Evolutionary conservation across 1,140 invertebrate species (phyloP).

Genomic region (Brachionus rotundiformis): DNA sequence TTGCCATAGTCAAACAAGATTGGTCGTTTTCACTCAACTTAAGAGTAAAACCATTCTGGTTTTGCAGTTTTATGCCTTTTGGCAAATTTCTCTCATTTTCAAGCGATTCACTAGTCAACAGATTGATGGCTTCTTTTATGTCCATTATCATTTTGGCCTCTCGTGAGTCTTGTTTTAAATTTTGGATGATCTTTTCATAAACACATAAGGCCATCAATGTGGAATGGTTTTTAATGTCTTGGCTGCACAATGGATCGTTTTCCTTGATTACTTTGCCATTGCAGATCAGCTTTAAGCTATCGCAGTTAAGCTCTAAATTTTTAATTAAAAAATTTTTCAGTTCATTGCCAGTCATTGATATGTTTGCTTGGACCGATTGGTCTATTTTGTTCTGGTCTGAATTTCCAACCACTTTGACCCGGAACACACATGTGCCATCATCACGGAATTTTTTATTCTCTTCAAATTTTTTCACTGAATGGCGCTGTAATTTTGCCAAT

Average conservation of each 20-base stretch:
- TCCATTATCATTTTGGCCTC: slow-evolving; percentile 26
- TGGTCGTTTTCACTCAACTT: slow-evolving; percentile 1
- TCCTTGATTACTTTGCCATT: slow-evolving; percentile 48
- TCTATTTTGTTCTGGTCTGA: background rate
- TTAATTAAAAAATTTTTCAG: background rate
- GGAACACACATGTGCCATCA: background rate
- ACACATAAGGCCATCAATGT: slow-evolving; percentile 41
- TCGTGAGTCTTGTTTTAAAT: background rate
- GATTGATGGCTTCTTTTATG: slow-evolving; percentile 23
- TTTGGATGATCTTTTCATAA: background rate
- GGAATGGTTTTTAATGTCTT: slow-evolving; percentile 44
- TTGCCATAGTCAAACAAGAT: slow-evolving; percentile 69
- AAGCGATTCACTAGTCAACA: background rate
- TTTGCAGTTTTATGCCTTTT: background rate
- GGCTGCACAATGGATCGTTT: background rate
- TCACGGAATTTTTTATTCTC: slow-evolving; percentile 26
- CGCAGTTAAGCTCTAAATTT: background rate
- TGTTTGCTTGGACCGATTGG: background rate
- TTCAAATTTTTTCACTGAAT: slow-evolving; percentile 20
- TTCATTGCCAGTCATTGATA: background rate
- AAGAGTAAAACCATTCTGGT: slow-evolving; percentile 30
- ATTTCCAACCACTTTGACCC: slow-evolving; percentile 31
- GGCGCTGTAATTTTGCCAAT: slow-evolving; percentile 3
- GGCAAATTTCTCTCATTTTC: background rate
- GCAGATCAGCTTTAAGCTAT: slow-evolving; percentile 14